phyloP scores from a whole-genome alignment of 2,113 vertebrate species.

The Tyto alba region DNA sequence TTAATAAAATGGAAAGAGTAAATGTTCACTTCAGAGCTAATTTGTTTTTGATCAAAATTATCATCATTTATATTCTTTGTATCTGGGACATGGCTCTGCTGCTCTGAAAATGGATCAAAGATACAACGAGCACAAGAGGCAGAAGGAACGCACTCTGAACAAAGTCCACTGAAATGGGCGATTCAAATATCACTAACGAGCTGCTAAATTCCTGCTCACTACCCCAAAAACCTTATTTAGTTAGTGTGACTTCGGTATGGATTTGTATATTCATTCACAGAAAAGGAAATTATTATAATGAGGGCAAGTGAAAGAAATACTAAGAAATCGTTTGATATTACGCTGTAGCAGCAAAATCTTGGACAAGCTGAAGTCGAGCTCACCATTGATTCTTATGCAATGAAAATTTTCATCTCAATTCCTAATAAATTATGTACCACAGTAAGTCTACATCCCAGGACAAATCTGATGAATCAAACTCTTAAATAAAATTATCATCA shows the following conservation, averaged over 20 bases:
- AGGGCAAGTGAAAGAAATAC: neutral
- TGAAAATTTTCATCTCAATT: neutral
- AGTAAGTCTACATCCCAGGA: neutral
- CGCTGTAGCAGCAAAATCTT: neutral
- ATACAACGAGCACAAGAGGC: neutral
- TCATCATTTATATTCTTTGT: neutral
- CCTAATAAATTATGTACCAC: neutral
- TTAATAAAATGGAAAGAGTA: neutral
- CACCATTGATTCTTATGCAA: neutral
- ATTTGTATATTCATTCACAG: slow-evolving; percentile 3
- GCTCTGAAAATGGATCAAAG: neutral
- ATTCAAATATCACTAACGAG: neutral
- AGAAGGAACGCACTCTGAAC: neutral
- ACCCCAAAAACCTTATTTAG: neutral
- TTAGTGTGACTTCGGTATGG: neutral
- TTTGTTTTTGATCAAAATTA: neutral
- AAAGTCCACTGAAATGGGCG: neutral
- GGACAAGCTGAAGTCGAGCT: neutral
- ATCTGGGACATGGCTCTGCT: neutral
- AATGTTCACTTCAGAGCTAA: neutral
- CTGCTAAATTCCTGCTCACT: neutral
- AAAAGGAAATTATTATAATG: neutral
- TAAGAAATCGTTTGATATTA: neutral
- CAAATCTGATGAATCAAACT: neutral
- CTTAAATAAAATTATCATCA: neutral